Conservation (phyloP, 2,113 vertebrate species). For the Dissostichus mawsoni region DNA sequence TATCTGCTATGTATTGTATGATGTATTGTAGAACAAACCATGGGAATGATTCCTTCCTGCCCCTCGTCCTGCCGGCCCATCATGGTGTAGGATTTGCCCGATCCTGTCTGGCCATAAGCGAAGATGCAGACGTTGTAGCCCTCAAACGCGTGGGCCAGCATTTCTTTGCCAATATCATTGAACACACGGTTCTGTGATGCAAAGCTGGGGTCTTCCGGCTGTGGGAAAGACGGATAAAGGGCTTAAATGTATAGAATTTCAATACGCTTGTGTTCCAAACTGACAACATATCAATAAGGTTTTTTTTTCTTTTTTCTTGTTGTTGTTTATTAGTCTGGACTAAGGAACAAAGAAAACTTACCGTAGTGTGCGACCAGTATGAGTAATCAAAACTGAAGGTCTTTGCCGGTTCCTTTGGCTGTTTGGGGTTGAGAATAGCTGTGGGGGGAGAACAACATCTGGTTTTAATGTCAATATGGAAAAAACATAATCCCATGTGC, state of each 20-base stretch:
- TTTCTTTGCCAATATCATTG: conserved; percentile 99
- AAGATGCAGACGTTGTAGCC: conserved; percentile 99
- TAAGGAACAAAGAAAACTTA: conserved; percentile 70
- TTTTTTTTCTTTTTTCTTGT: no score
- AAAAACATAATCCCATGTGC: neutral
- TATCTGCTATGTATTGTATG: neutral
- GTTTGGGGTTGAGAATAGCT: conserved; percentile 98
- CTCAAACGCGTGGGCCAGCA: conserved; percentile 97
- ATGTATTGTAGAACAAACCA: conserved; percentile 83
- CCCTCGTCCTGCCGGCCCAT: conserved; percentile 99
- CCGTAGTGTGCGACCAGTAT: conserved; percentile 98
- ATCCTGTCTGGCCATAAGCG: conserved; percentile 97
- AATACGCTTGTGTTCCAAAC: neutral
- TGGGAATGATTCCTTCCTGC: conserved; percentile 98
- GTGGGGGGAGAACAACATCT: conserved; percentile 54
- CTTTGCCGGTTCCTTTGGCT: conserved; percentile 97
- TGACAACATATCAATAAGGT: neutral
- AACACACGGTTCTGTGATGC: conserved; percentile 95
- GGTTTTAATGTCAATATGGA: neutral
- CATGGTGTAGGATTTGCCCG: conserved; percentile 99
- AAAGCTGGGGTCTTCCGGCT: conserved; percentile 95
- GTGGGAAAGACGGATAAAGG: conserved; percentile 28
- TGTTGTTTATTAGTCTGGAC: neutral
- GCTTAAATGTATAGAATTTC: neutral
- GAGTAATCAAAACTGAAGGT: conserved; percentile 99